Percentiles rank a stretch among this genome's conserved stretches.
Evolutionary conservation across 2,113 vertebrate species (phyloP).

Genomic region (Microtus ochrogaster): DNA sequence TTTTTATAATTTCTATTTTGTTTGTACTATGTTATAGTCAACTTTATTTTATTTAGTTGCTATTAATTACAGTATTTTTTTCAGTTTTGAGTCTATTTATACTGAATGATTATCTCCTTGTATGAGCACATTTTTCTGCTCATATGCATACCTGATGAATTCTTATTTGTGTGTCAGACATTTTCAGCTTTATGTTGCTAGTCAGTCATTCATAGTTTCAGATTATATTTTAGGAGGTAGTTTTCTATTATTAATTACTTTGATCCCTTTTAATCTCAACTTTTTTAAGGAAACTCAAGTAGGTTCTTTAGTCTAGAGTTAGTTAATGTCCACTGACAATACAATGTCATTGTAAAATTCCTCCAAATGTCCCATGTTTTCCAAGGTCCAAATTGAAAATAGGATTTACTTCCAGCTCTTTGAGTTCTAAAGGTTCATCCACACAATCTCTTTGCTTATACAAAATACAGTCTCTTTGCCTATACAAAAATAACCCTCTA

Average conservation of each 20-base stretch:
- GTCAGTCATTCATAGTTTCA: neutral
- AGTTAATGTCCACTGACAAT: constrained; percentile 32
- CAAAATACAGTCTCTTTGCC: neutral
- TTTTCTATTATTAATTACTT: neutral
- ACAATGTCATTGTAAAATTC: neutral
- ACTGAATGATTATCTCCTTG: neutral
- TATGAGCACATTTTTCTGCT: neutral
- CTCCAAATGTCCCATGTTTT: constrained; percentile 3
- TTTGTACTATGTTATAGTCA: neutral
- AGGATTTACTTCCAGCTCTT: neutral
- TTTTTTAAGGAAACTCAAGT: neutral
- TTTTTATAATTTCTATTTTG: neutral
- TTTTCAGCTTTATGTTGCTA: neutral
- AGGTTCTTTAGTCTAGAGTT: neutral
- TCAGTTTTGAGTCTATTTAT: neutral
- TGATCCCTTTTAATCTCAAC: neutral
- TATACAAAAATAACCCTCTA: neutral
- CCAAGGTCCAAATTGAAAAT: neutral
- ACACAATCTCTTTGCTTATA: neutral
- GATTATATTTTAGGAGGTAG: neutral
- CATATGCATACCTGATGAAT: neutral
- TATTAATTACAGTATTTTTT: neutral
- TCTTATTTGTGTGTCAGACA: neutral
- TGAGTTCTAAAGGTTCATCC: neutral
- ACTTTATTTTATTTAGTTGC: neutral